phyloP scores from a whole-genome alignment of 2,113 vertebrate genomes.

The Sitta europaea region DNA sequence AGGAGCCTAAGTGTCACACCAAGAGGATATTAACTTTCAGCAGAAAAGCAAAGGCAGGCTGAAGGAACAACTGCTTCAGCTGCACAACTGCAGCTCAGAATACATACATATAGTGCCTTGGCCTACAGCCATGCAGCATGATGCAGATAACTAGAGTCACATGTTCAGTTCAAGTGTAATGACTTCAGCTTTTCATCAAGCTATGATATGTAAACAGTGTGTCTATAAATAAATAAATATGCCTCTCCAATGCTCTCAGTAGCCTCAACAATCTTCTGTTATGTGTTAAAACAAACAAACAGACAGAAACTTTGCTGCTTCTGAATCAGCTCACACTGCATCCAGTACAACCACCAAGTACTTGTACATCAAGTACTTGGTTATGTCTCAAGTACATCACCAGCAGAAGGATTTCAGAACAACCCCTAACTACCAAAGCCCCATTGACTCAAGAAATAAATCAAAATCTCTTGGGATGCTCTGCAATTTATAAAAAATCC shows the following conservation, averaged over 20 bases:
- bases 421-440: not conserved
- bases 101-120: not conserved
- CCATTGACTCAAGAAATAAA: not conserved
- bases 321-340: not conserved
- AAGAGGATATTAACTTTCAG: not conserved
- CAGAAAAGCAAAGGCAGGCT: not conserved
- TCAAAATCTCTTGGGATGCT: not conserved
- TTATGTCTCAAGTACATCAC: not conserved
- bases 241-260: not conserved
- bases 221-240: slow-evolving; percentile 56
- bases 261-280: slow-evolving; percentile 15
- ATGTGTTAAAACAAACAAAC: slow-evolving; percentile 3
- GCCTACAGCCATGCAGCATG: not conserved
- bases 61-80: not conserved
- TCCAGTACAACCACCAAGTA: not conserved
- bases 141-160: slow-evolving; percentile 16
- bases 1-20: not conserved
- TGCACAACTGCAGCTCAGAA: not conserved
- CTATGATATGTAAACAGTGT: slow-evolving; percentile 3
- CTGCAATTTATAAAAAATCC: not conserved
- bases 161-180: not conserved
- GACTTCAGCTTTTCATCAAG: slow-evolving; percentile 26
- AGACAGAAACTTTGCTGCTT: not conserved
- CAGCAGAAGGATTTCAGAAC: not conserved
- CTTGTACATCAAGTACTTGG: not conserved